These are phyloP conservation scores for Trachymyrmex septentrionalis DNA, from an alignment of 1,140 invertebrate genomes.

Conservation along the genomic window DNA sequence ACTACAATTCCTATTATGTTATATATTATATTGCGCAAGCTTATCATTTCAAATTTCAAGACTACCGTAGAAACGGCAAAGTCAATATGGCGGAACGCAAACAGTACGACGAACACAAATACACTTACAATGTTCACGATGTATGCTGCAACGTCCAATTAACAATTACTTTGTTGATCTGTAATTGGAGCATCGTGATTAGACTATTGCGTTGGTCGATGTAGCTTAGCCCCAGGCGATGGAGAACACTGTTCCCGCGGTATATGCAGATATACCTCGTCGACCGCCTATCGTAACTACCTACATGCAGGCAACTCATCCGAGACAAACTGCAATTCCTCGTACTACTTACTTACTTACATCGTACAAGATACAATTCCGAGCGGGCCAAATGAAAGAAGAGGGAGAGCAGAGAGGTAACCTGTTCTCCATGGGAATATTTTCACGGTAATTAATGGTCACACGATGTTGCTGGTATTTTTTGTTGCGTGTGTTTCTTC, in stretches of 20 bases:
- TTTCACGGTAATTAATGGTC: constrained; percentile 70
- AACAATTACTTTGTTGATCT: constrained; percentile 59
- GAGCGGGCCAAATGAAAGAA: not conserved
- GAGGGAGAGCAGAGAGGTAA: not conserved
- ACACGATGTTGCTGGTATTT: not conserved
- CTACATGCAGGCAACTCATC: constrained; percentile 50
- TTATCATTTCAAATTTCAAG: not conserved
- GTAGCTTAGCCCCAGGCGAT: constrained; percentile 22
- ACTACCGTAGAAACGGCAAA: not conserved
- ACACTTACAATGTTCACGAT: not conserved
- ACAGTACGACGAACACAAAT: constrained; percentile 22
- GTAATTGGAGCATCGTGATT: constrained; percentile 64
- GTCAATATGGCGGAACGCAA: constrained; percentile 7
- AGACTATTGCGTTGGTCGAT: constrained; percentile 58
- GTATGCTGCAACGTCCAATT: constrained; percentile 57
- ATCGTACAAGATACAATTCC: constrained; percentile 51
- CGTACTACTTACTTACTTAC: constrained; percentile 54
- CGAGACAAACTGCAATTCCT: constrained; percentile 60
- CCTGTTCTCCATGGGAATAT: constrained; percentile 35
- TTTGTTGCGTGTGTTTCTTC: constrained; percentile 46
- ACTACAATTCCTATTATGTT: not conserved
- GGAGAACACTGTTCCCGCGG: constrained; percentile 17
- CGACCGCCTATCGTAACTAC: constrained; percentile 58
- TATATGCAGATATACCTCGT: constrained; percentile 33
- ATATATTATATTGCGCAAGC: not conserved